A percentile compares a stretch with the other conserved stretches of the same genome.
These are phyloP conservation scores for Halichoerus grypus DNA, from an alignment of 2,113 vertebrate species.

Conservation along the genomic window DNA sequence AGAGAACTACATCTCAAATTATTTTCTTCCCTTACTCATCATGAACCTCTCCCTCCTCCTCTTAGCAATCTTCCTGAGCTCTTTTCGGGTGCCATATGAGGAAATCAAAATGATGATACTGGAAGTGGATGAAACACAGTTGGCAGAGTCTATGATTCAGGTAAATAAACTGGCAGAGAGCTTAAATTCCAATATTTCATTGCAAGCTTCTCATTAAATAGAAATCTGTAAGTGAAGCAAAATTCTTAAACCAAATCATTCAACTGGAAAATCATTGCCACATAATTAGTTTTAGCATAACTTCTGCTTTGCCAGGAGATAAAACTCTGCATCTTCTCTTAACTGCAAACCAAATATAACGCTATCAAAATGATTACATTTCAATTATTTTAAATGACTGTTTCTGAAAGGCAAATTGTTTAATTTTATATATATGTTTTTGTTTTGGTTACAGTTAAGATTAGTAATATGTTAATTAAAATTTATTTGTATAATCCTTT, in stretches of 20 bases:
- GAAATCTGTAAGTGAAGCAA: slow-evolving; percentile 76
- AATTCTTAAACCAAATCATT: slow-evolving; percentile 71
- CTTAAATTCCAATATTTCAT: slow-evolving; percentile 77
- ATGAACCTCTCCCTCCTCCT: background rate
- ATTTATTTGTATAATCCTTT: slow-evolving; percentile 49
- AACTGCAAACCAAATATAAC: slow-evolving; percentile 55
- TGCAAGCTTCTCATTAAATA: slow-evolving; percentile 74
- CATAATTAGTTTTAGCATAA: slow-evolving; percentile 70
- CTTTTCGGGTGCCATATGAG: slow-evolving; percentile 96
- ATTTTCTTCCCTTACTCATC: slow-evolving; percentile 48
- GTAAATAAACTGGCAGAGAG: slow-evolving; percentile 85
- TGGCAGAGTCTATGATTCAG: slow-evolving; percentile 98
- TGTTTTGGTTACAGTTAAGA: slow-evolving; percentile 38
- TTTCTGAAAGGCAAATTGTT: slow-evolving; percentile 52
- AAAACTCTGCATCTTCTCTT: slow-evolving; percentile 57
- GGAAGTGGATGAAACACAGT: slow-evolving; percentile 96
- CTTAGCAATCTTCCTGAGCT: slow-evolving; percentile 97
- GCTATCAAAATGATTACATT: slow-evolving; percentile 68
- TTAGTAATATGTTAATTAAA: background rate
- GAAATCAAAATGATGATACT: slow-evolving; percentile 95
- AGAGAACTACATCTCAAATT: background rate
- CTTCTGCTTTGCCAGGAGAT: slow-evolving; percentile 51
- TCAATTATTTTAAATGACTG: slow-evolving; percentile 68
- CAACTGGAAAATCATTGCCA: slow-evolving; percentile 76
- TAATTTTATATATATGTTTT: slow-evolving; percentile 59